phyloP scores from a whole-genome alignment of 2,888 invertebrate genomes.

The Lutraria lutraria region DNA sequence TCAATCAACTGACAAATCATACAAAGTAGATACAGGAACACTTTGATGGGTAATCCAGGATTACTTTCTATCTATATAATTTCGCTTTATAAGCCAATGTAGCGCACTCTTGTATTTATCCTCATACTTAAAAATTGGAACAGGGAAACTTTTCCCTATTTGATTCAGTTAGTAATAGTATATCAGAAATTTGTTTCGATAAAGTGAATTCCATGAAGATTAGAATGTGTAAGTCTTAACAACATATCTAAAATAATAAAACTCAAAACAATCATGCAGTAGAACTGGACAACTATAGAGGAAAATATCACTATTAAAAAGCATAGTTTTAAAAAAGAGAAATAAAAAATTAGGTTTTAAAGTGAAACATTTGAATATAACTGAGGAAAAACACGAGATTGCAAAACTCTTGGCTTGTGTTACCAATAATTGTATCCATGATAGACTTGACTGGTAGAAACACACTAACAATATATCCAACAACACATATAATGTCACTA shows the following conservation, averaged over 20 bases:
- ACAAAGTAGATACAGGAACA: constrained; percentile 31
- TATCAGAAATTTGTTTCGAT: too few species aligned
- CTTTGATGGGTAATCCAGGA: constrained; percentile 28
- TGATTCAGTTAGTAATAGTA: not conserved
- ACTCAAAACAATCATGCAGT: not conserved
- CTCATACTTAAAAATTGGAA: not conserved
- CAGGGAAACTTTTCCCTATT: not conserved
- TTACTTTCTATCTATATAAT: not conserved
- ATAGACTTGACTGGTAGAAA: constrained; percentile 24
- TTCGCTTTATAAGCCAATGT: not conserved
- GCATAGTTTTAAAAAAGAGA: not conserved
- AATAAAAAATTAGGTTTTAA: not conserved
- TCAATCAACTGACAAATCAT: constrained; percentile 42
- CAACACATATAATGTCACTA: constrained; percentile 25
- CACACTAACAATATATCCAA: constrained; percentile 31
- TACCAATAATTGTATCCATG: constrained; percentile 33
- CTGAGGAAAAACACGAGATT: not conserved
- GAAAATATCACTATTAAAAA: not conserved
- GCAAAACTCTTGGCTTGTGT: constrained; percentile 13
- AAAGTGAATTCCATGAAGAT: too few species aligned
- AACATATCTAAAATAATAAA: not conserved
- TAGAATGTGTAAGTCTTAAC: not conserved
- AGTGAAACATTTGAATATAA: not conserved
- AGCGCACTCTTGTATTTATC: not conserved
- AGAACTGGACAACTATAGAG: not conserved